Base-by-base conservation (phyloP, 2,797 vertebrate species). In the Rhinogobio ventralis region DNA sequence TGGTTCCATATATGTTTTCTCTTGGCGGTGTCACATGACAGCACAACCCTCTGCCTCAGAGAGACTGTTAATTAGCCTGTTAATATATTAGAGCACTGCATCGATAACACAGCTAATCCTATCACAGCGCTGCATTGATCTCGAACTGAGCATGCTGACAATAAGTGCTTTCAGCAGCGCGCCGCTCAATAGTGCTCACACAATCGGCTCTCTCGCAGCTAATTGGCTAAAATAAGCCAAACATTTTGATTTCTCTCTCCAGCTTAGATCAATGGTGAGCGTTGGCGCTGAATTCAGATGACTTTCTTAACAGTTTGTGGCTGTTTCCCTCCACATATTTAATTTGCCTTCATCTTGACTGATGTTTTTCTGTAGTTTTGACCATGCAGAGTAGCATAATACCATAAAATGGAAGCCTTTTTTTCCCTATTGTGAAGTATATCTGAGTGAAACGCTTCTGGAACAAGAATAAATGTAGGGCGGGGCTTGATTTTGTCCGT, bases 171-270 rank as follows among this genome's bases (percentile, higher is more conserved):
- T 96, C 95, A 84, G 86, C 94, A 92, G 92, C 94, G 91, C 91
- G 90, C 91, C 19, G 93, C 93, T 98, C 97, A 96, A 97, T 97
- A 97, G 93, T 94, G 93, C 94, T 93, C 95, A 94, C 94, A 96
- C 96, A 96, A 95, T 95, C 94, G 94, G 94, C 94, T 96, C 94
- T 96, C 94, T 94, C 94, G 93, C 94, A 95, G 95, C 95, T 98
- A 97, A 99, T 97, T 96, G 96, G 96, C 96, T 98, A 73, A 97
- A 97, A 97, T 95, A 97, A 97, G 95, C 95, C 95, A 98, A 98
- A 98, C 96, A 97, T 98, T 98, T 97, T 96, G 94, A 94, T 97
- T 97, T 96, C 95, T 94, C 92, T 95, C 88, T 90, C 92, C 93
- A 95, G 86, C 91, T 90, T 89, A 87, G 95, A 98, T 99, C 97